Percentiles rank a stretch among this genome's conserved stretches.
phyloP scores from a whole-genome alignment of 2,888 invertebrate genomes.

The Heteromyza rotundicornis region DNA sequence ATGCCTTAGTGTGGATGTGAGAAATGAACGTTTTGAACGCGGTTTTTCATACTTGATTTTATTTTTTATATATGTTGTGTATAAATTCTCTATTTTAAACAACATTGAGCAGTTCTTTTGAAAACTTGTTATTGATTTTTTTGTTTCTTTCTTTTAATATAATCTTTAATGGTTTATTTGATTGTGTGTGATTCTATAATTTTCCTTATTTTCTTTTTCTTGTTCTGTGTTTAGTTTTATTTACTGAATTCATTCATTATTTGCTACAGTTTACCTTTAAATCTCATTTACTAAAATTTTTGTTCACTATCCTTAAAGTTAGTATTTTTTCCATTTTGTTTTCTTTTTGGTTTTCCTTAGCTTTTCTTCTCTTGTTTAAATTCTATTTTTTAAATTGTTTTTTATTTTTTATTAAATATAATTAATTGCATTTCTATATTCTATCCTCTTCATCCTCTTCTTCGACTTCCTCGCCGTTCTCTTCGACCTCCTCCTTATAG shows the following conservation, averaged over 20 bases:
- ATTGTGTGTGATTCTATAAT: constrained; percentile 20
- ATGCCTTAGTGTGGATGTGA: no score
- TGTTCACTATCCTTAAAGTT: constrained; percentile 24
- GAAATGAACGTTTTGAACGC: background rate
- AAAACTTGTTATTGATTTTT: background rate
- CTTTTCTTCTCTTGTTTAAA: background rate
- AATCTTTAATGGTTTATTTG: constrained; percentile 11
- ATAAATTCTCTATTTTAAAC: background rate
- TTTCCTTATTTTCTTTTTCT: constrained; percentile 15
- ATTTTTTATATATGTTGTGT: background rate
- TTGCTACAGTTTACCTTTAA: constrained; percentile 32
- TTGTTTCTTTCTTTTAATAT: constrained; percentile 18
- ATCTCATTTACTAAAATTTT: constrained; percentile 35
- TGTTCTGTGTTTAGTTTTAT: constrained; percentile 19
- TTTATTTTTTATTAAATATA: constrained; percentile 24
- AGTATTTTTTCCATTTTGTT: constrained; percentile 15
- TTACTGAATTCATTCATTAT: constrained; percentile 22
- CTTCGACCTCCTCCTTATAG: constrained; percentile 88
- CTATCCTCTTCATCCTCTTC: constrained; percentile 76
- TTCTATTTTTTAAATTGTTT: constrained; percentile 17
- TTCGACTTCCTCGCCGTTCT: constrained; percentile 82
- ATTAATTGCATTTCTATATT: constrained; percentile 45
- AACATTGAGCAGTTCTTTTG: background rate
- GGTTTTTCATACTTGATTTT: background rate
- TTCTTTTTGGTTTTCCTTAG: background rate